Percentiles rank a stretch among this genome's conserved stretches.
phyloP scores from a whole-genome alignment of 2,888 invertebrate genomes.

The Agrochola macilenta region DNA sequence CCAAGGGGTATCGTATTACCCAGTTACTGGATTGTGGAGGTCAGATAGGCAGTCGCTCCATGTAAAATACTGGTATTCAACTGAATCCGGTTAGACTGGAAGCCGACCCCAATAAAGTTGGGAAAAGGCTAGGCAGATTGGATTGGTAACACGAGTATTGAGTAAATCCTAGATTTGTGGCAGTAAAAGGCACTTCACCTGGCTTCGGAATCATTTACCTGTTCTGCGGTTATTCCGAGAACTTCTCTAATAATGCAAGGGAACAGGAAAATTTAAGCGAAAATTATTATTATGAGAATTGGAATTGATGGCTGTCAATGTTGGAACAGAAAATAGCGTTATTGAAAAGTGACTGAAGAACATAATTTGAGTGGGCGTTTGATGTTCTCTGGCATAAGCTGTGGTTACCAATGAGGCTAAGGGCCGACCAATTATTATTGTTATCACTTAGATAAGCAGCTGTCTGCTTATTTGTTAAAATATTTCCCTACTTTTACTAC shows the following conservation, averaged over 20 bases:
- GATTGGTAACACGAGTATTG: slow-evolving; percentile 37
- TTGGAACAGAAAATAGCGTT: slow-evolving; percentile 44
- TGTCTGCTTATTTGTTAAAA: background rate
- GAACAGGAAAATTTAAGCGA: slow-evolving; percentile 39
- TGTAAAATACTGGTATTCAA: no score
- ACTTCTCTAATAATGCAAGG: slow-evolving; percentile 32
- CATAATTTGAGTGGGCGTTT: slow-evolving; percentile 40
- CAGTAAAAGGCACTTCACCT: slow-evolving; percentile 1
- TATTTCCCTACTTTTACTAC: background rate
- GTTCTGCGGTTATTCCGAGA: slow-evolving; percentile 30
- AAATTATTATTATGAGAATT: slow-evolving; percentile 59
- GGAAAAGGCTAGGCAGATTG: no score
- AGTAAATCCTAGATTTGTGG: slow-evolving; percentile 18
- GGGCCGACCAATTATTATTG: slow-evolving; percentile 9
- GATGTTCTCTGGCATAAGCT: slow-evolving; percentile 20
- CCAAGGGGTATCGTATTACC: no score
- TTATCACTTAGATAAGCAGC: background rate
- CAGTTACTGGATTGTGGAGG: no score
- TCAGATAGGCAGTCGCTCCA: no score
- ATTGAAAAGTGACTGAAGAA: slow-evolving; percentile 42
- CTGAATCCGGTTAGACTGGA: no score
- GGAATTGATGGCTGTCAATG: slow-evolving; percentile 54
- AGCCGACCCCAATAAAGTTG: no score
- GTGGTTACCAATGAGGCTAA: slow-evolving; percentile 11
- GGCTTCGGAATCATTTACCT: slow-evolving; percentile 15